These are phyloP conservation scores for Bombyx huttoni DNA, from an alignment of 2,888 invertebrate genomes.

Conservation along the genomic window DNA sequence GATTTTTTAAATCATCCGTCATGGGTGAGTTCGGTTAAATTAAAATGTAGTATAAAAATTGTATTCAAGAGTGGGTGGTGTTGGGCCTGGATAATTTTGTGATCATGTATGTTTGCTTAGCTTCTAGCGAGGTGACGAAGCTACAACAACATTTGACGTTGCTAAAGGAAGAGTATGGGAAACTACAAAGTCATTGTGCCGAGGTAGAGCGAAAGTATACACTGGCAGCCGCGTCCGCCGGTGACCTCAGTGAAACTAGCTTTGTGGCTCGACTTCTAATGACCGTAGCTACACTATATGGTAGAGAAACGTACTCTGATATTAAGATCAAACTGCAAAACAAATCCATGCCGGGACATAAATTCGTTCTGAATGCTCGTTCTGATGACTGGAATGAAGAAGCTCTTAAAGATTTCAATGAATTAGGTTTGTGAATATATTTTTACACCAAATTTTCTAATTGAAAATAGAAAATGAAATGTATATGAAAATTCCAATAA, in stretches of 20 bases:
- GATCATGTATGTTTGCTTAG: conserved; percentile 49
- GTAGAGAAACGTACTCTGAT: conserved; percentile 87
- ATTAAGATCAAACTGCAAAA: conserved; percentile 81
- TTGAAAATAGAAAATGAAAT: background rate
- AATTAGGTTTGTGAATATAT: conserved; percentile 68
- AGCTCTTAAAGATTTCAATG: conserved; percentile 75
- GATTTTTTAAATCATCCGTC: conserved; percentile 22
- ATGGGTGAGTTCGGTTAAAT: conserved; percentile 49
- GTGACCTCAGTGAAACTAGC: conserved; percentile 78
- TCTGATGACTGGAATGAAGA: conserved; percentile 89
- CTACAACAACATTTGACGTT: conserved; percentile 88
- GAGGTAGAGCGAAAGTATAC: conserved; percentile 90
- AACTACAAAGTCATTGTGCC: conserved; percentile 84
- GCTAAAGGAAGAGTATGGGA: conserved; percentile 91
- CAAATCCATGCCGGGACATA: conserved; percentile 85
- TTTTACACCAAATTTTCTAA: background rate
- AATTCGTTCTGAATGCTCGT: conserved; percentile 89
- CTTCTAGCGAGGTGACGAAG: conserved; percentile 75
- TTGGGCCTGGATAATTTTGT: conserved; percentile 19
- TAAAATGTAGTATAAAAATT: conserved; percentile 19
- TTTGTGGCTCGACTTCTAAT: conserved; percentile 88
- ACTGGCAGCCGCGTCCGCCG: conserved; percentile 79
- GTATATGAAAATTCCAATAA: background rate
- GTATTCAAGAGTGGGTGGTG: conserved; percentile 53
- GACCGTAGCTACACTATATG: conserved; percentile 86